Percentiles rank a stretch among this genome's conserved stretches.
Conservation (phyloP, 2,888 invertebrate genomes). For the Epinotia nisella region DNA sequence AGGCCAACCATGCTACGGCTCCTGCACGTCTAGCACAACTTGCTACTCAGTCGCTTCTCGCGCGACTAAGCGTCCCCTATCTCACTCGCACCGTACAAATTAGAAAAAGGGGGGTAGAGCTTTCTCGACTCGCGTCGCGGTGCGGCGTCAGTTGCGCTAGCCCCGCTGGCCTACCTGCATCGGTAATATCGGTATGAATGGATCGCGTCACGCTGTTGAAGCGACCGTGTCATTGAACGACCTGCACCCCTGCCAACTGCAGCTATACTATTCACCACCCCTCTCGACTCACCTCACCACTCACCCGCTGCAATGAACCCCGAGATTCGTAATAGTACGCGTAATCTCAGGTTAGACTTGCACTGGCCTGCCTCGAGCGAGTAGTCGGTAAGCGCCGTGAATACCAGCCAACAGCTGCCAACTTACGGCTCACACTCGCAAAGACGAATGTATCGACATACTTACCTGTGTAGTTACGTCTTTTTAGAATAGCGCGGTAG, state of each 20-base stretch:
- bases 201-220: constrained; percentile 62
- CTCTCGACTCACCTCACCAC: constrained; percentile 45
- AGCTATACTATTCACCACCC: constrained; percentile 14
- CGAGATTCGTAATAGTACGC: neutral
- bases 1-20: no score
- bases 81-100: no score
- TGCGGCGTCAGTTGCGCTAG: no score
- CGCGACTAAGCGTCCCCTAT: no score
- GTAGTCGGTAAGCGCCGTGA: neutral
- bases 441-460: neutral
- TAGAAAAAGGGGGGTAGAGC: no score
- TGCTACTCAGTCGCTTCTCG: no score
- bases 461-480: neutral
- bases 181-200: constrained; percentile 71
- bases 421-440: constrained; percentile 5
- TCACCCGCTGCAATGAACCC: neutral
- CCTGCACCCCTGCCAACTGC: constrained; percentile 46
- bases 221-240: constrained; percentile 69
- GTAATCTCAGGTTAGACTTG: neutral
- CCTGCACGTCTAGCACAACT: no score
- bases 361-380: neutral
- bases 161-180: constrained; percentile 26
- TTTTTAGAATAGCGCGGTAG: neutral
- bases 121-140: no score
- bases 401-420: constrained; percentile 43